A percentile compares a stretch with the other conserved stretches of the same genome.
Evolutionary conservation across 2,888 invertebrate species (phyloP).

Genomic region (Dendrolimus houi): DNA sequence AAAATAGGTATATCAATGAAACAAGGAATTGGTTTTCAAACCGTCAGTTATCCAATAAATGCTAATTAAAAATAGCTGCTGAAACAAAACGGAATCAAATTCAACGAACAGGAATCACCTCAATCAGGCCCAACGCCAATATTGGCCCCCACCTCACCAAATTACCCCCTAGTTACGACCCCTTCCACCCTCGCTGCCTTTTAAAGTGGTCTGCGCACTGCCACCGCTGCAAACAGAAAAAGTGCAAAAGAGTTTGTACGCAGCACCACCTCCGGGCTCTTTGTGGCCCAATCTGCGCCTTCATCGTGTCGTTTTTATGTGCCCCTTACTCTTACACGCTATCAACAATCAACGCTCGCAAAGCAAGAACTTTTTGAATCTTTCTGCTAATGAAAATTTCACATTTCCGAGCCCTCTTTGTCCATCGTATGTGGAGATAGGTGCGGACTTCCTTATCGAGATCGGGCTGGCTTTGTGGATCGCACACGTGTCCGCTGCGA

Average conservation of each 20-base stretch:
- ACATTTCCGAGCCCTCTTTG: constrained; percentile 63
- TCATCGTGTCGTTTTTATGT: constrained; percentile 67
- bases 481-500: constrained; percentile 44
- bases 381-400: constrained; percentile 72
- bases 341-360: constrained; percentile 68
- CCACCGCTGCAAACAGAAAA: constrained; percentile 72
- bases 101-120: constrained; percentile 65
- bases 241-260: constrained; percentile 65
- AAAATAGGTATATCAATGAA: constrained; percentile 1
- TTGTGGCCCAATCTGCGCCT: constrained; percentile 75
- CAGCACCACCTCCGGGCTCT: constrained; percentile 71
- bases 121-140: constrained; percentile 71
- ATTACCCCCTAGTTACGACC: constrained; percentile 74
- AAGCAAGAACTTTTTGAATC: constrained; percentile 63
- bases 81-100: constrained; percentile 57
- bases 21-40: constrained; percentile 1
- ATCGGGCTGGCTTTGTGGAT: constrained; percentile 53
- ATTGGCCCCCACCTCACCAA: constrained; percentile 71
- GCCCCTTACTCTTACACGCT: constrained; percentile 66
- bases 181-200: constrained; percentile 65
- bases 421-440: constrained; percentile 51
- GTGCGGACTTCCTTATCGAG: constrained; percentile 55
- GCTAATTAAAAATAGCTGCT: constrained; percentile 48
- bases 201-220: constrained; percentile 75
- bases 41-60: constrained; percentile 19